Evolutionary conservation across 2,888 invertebrate species (phyloP).

Genomic region (Pristionchus fissidentatus): DNA sequence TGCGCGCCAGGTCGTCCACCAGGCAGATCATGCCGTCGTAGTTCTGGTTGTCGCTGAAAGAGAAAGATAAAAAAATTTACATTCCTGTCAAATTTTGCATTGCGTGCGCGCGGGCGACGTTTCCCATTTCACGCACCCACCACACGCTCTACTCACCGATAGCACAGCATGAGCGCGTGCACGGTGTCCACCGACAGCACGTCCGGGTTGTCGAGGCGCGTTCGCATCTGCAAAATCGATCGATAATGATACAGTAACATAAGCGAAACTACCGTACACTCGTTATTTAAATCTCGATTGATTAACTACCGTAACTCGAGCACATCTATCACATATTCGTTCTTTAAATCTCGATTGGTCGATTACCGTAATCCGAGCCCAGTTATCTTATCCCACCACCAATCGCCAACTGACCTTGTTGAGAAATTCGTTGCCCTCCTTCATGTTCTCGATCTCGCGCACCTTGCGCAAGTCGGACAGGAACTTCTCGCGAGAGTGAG

Average conservation of each 20-base stretch:
- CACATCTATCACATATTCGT: neutral
- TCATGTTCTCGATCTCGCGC: conserved; percentile 87
- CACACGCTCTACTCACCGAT: conserved; percentile 59
- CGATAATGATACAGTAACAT: neutral
- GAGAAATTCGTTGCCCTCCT: conserved; percentile 82
- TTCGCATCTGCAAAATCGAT: conserved; percentile 71
- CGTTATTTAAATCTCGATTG: no score
- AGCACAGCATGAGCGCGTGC: conserved; percentile 75
- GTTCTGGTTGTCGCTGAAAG: conserved; percentile 75
- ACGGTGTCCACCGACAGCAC: conserved; percentile 96
- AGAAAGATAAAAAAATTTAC: neutral
- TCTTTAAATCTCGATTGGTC: neutral
- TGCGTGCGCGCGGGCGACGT: neutral
- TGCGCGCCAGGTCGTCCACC: conserved; percentile 91
- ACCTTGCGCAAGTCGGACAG: conserved; percentile 90
- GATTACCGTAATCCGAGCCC: neutral
- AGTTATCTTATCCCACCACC: neutral
- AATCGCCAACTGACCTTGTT: conserved; percentile 86
- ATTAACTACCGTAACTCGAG: neutral
- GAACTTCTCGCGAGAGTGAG: conserved; percentile 97
- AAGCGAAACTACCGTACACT: neutral
- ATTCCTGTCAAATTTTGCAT: neutral
- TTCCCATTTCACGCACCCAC: no score
- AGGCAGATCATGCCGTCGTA: conserved; percentile 94
- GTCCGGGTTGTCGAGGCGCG: conserved; percentile 94